phyloP scores from a whole-genome alignment of 2,797 vertebrate genomes.

The Naso thynnoides region DNA sequence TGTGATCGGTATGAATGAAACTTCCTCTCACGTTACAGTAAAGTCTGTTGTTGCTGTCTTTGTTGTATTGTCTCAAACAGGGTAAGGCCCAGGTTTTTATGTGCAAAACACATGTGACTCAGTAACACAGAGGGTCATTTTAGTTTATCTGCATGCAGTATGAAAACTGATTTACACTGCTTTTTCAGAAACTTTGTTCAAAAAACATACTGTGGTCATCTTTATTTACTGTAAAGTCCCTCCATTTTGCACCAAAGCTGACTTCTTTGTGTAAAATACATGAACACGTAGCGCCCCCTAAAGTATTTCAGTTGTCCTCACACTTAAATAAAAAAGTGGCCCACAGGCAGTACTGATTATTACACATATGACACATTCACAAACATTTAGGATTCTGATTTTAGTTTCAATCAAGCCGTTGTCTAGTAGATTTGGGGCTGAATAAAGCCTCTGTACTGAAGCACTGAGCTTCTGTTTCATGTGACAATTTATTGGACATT shows the following conservation, averaged over 20 bases:
- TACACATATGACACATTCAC: not conserved
- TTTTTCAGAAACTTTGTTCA: not conserved
- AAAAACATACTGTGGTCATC: not conserved
- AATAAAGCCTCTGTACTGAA: not conserved
- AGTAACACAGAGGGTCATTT: not conserved
- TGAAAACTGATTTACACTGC: not conserved
- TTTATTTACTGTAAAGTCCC: not conserved
- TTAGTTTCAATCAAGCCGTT: not conserved
- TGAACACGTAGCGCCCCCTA: slow-evolving; percentile 37
- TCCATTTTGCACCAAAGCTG: not conserved
- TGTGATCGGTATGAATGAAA: not conserved
- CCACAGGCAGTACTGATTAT: not conserved
- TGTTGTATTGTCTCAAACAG: slow-evolving; percentile 64
- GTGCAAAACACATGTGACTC: slow-evolving; percentile 15
- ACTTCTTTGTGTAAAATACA: too few species aligned
- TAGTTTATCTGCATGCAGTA: not conserved
- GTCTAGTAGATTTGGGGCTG: not conserved
- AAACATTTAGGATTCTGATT: not conserved
- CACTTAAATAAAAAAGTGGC: slow-evolving; percentile 2
- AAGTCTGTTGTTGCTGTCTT: slow-evolving; percentile 39
- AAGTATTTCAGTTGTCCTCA: slow-evolving; percentile 6
- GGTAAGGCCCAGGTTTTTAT: slow-evolving; percentile 4
- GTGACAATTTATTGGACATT: not conserved
- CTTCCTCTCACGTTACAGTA: slow-evolving; percentile 38
- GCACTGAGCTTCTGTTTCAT: not conserved